phyloP scores from a whole-genome alignment of 2,797 vertebrate genomes.

The Chrosomus eos region DNA sequence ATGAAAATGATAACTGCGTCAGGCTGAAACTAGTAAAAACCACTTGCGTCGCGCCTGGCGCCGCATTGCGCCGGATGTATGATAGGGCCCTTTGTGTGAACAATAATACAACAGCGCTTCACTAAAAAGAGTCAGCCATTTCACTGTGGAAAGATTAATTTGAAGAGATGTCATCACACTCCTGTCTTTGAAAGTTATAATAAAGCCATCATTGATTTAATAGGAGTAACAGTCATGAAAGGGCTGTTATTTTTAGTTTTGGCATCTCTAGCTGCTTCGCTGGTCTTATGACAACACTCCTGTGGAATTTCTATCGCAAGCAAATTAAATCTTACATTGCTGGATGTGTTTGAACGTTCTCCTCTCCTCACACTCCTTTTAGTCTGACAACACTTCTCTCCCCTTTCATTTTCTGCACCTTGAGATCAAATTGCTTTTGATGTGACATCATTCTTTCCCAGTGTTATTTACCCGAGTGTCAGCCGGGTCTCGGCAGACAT shows the following conservation, averaged over 20 bases:
- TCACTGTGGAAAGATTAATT: not conserved
- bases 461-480: slow-evolving; percentile 34
- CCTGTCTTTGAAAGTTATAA: slow-evolving; percentile 5
- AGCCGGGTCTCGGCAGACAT: slow-evolving; percentile 17
- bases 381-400: slow-evolving; percentile 26
- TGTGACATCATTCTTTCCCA: slow-evolving; percentile 42
- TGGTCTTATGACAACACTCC: slow-evolving; percentile 35
- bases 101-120: not conserved
- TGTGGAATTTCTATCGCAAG: slow-evolving; percentile 27
- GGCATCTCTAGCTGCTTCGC: not conserved
- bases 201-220: slow-evolving; percentile 29
- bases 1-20: too few species aligned
- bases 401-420: slow-evolving; percentile 32
- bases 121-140: slow-evolving; percentile 13
- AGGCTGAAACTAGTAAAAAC: too few species aligned
- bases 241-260: slow-evolving; percentile 13
- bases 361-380: slow-evolving; percentile 33
- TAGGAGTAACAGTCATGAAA: slow-evolving; percentile 22
- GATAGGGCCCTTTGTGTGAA: not conserved
- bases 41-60: too few species aligned
- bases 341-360: slow-evolving; percentile 45
- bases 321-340: slow-evolving; percentile 46
- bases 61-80: too few species aligned
- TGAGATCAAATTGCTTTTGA: slow-evolving; percentile 56
- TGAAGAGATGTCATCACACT: slow-evolving; percentile 6